Conservation (phyloP, 1,140 invertebrate species). For the Nasonia longicornis region DNA sequence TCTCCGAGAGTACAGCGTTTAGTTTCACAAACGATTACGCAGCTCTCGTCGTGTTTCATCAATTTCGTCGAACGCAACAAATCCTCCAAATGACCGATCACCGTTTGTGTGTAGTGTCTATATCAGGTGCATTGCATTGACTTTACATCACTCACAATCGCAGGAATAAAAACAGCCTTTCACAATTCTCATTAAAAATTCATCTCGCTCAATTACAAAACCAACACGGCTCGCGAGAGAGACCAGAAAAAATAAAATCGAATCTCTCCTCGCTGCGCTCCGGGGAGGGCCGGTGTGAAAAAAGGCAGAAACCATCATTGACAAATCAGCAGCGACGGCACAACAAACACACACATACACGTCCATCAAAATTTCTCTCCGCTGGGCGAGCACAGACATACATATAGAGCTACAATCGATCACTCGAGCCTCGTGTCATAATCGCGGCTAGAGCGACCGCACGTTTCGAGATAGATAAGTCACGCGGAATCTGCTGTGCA, state of each 20-base stretch:
- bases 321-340: background rate
- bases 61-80: background rate
- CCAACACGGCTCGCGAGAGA: background rate
- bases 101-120: background rate
- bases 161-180: background rate
- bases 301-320: background rate
- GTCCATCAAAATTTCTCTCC: background rate
- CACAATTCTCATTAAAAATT: background rate
- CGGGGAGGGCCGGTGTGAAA: background rate
- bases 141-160: background rate
- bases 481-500: background rate
- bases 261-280: no score
- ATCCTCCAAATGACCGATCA: background rate
- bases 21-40: background rate
- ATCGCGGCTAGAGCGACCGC: background rate
- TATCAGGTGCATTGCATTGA: background rate
- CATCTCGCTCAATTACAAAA: background rate
- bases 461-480: constrained; percentile 3
- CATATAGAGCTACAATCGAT: background rate
- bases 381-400: background rate
- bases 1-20: background rate
- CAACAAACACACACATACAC: background rate
- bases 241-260: no score
- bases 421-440: background rate
- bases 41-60: background rate